Evolutionary conservation across 2,888 invertebrate genomes (phyloP).

Genomic region (Perithous albicinctus): DNA sequence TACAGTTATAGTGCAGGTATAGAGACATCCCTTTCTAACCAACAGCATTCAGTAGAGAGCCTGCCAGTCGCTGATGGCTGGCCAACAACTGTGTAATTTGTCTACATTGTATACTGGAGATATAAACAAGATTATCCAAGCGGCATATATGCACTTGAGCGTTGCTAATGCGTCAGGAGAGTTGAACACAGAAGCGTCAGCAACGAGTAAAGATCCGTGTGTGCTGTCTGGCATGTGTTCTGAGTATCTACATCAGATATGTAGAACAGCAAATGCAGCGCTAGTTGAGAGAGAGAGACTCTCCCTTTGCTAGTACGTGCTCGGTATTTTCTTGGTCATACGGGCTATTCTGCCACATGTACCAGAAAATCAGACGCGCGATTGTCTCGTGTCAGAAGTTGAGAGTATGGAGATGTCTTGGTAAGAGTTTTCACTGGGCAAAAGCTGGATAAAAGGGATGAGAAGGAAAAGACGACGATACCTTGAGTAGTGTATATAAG

Average conservation of each 20-base stretch:
- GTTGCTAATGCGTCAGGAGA: constrained; percentile 23
- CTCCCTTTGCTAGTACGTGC: no score
- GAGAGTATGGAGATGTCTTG: constrained; percentile 13
- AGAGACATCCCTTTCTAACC: neutral
- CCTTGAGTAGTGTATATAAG: constrained; percentile 39
- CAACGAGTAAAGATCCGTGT: constrained; percentile 25
- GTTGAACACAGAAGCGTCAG: neutral
- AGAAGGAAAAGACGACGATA: constrained; percentile 32
- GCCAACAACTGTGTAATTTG: neutral
- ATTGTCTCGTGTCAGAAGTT: constrained; percentile 23
- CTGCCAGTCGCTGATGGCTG: neutral
- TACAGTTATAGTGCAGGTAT: neutral
- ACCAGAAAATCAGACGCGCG: neutral
- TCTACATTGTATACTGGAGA: neutral
- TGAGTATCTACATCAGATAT: neutral
- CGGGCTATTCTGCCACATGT: neutral
- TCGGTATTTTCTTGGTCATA: neutral
- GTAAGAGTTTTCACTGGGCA: constrained; percentile 18
- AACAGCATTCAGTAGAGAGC: neutral
- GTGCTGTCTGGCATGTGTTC: neutral
- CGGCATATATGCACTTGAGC: constrained; percentile 12
- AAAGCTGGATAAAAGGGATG: constrained; percentile 45
- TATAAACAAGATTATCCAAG: constrained; percentile 50
- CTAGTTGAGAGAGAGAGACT: neutral
- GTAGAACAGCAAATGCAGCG: neutral